Conservation (phyloP, 2,888 invertebrate species). For the Pseudococcus longispinus region DNA sequence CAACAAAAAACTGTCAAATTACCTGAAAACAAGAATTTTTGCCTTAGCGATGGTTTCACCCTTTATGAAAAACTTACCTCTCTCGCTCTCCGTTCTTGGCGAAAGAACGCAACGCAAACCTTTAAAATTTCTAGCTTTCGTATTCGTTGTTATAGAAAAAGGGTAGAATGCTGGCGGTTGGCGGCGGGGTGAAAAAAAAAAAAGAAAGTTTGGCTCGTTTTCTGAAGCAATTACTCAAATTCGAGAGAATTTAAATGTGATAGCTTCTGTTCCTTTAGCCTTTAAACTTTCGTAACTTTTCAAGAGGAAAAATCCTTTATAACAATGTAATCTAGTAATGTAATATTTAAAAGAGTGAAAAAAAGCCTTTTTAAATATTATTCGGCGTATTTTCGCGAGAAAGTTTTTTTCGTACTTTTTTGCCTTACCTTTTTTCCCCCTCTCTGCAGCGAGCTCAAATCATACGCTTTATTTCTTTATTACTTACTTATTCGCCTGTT, state of each 20-base stretch:
- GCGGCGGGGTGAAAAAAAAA: not conserved
- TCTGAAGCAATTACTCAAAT: conserved; percentile 38
- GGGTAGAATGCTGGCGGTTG: not conserved
- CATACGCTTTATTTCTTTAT: conserved; percentile 27
- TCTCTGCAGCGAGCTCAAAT: not conserved
- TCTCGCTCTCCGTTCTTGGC: not conserved
- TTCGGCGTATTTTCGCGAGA: not conserved
- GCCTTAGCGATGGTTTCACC: conserved; percentile 29
- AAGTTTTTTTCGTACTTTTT: not conserved
- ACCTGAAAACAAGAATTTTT: conserved; percentile 25
- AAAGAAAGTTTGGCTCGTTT: conserved; percentile 23
- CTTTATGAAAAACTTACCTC: conserved; percentile 31
- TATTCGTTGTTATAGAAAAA: not conserved
- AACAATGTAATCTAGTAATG: conserved; percentile 37
- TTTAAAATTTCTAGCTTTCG: conserved; percentile 31
- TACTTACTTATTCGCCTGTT: conserved; percentile 26
- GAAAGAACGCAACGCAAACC: not conserved
- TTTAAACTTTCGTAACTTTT: conserved; percentile 32
- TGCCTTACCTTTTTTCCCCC: not conserved
- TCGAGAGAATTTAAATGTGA: conserved; percentile 35
- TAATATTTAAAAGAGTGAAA: conserved; percentile 28
- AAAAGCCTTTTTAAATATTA: conserved; percentile 31
- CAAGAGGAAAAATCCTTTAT: conserved; percentile 37
- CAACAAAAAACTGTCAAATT: conserved; percentile 35
- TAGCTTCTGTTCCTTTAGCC: conserved; percentile 38